phyloP scores from a whole-genome alignment of 2,113 vertebrate species.

The Crotalus tigris region DNA sequence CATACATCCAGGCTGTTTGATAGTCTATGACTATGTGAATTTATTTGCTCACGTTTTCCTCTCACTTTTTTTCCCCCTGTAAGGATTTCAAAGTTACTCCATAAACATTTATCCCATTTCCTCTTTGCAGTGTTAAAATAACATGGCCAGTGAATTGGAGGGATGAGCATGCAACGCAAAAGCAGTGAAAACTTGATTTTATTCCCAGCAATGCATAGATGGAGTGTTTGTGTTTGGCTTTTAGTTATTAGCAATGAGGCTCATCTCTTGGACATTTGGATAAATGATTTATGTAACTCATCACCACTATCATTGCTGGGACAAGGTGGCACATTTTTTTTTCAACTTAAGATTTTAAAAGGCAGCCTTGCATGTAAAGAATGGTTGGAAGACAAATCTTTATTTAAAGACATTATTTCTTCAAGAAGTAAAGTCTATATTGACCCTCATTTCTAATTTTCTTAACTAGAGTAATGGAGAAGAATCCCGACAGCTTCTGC shows the following conservation, averaged over 20 bases:
- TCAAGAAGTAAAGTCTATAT: background rate
- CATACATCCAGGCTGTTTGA: conserved; percentile 39
- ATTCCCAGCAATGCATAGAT: conserved; percentile 21
- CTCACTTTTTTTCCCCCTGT: background rate
- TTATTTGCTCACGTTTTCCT: conserved; percentile 24
- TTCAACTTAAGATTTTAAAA: background rate
- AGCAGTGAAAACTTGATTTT: background rate
- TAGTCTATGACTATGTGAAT: background rate
- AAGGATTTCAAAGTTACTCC: conserved; percentile 32
- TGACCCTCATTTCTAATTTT: background rate
- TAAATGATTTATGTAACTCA: conserved; percentile 23
- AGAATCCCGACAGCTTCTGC: background rate
- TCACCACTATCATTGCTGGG: conserved; percentile 23
- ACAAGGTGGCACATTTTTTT: background rate
- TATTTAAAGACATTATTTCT: background rate
- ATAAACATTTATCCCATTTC: conserved; percentile 37
- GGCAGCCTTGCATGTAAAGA: background rate
- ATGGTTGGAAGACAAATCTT: background rate
- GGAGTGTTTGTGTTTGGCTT: background rate
- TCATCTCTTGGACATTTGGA: background rate
- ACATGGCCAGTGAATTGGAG: background rate
- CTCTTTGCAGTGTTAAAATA: background rate
- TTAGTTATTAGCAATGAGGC: conserved; percentile 2
- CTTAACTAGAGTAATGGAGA: background rate
- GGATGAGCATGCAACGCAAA: background rate